Conservation (phyloP, 2,113 vertebrate species). For the Cynocephalus volans region DNA sequence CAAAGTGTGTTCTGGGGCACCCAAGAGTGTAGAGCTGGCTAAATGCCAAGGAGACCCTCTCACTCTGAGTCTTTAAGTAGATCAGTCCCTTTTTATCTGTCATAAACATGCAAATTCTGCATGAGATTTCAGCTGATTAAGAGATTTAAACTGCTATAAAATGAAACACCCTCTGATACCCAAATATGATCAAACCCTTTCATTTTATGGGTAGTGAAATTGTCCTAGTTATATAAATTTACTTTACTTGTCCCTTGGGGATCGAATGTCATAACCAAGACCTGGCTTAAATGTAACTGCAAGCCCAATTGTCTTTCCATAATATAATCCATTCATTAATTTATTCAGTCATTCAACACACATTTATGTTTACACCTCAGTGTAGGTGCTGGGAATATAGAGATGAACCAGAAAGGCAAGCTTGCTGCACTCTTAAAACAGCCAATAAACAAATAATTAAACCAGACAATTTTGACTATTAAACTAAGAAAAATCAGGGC, state of each 20-base stretch:
- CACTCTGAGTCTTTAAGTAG: background rate
- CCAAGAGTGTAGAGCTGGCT: background rate
- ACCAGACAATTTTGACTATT: background rate
- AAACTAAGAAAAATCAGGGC: background rate
- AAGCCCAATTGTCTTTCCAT: background rate
- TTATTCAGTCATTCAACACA: background rate
- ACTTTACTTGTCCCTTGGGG: background rate
- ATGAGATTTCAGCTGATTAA: conserved; percentile 17
- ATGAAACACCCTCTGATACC: conserved; percentile 28
- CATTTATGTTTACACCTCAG: background rate
- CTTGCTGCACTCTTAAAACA: background rate
- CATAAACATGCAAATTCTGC: conserved; percentile 27
- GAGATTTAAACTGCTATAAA: background rate
- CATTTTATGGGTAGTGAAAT: conserved; percentile 26
- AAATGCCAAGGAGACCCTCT: background rate
- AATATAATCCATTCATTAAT: background rate
- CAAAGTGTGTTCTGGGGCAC: background rate
- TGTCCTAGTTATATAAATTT: conserved; percentile 9
- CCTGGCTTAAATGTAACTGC: background rate
- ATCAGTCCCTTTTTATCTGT: background rate
- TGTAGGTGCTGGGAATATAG: background rate
- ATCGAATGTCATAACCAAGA: background rate
- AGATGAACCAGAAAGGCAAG: background rate
- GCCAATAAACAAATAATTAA: background rate
- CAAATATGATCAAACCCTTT: conserved; percentile 2